phyloP scores from a whole-genome alignment of 2,113 vertebrate species.

The Cromileptes altivelis region DNA sequence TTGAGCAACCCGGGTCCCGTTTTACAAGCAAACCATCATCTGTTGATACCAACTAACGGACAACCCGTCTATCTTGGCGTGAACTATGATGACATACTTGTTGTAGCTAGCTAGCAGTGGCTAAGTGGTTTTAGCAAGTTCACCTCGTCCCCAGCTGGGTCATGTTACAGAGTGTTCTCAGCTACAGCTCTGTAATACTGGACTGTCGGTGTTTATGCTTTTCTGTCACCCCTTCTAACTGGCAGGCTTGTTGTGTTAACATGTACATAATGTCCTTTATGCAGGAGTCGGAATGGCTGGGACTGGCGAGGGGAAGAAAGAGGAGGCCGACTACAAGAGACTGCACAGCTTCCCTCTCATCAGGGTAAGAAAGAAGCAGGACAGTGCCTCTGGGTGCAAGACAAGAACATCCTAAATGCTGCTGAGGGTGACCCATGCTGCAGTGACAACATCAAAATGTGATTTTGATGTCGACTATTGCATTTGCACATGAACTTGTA shows the following conservation, averaged over 20 bases:
- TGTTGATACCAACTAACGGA: not conserved
- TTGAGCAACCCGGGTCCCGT: not conserved
- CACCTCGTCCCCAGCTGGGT: slow-evolving; percentile 1
- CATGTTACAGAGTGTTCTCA: slow-evolving; percentile 31
- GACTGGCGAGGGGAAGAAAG: slow-evolving; percentile 92
- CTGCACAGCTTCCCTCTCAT: slow-evolving; percentile 96
- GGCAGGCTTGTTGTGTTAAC: too few species aligned
- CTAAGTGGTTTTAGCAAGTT: slow-evolving; percentile 37
- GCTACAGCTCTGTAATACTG: not conserved
- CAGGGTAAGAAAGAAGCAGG: slow-evolving; percentile 85
- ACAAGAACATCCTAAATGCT: not conserved
- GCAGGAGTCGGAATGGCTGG: slow-evolving; percentile 90
- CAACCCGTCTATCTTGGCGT: rapidly evolving
- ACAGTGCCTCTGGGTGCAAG: not conserved
- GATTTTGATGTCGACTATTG: too few species aligned
- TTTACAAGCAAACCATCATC: not conserved
- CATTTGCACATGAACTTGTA: too few species aligned
- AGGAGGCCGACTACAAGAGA: slow-evolving; percentile 95
- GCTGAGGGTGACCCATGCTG: not conserved
- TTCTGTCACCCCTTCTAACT: not conserved
- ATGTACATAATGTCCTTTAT: not conserved
- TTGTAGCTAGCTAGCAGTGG: slow-evolving; percentile 23
- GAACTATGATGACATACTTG: not conserved
- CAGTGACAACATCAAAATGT: not conserved
- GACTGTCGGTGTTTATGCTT: not conserved